Evolutionary conservation across 2,113 vertebrate species (phyloP).

Genomic region (Urocolius indicus): DNA sequence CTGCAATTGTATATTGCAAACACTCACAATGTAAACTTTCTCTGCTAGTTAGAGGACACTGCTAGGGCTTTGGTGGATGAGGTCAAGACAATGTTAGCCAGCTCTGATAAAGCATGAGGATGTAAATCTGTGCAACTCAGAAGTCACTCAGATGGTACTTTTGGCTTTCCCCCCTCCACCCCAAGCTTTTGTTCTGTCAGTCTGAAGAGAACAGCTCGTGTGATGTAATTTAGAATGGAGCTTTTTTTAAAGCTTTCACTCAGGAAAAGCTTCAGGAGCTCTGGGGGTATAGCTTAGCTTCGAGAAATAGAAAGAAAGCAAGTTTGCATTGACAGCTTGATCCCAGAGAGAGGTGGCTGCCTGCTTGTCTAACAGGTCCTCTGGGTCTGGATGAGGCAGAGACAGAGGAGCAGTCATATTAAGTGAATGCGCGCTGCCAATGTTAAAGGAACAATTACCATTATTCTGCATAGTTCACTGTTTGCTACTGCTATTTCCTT

Average conservation of each 20-base stretch:
- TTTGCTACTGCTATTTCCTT: conserved; percentile 75
- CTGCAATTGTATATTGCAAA: not conserved
- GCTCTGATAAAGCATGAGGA: conserved; percentile 29
- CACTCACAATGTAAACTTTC: not conserved
- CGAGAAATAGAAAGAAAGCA: conserved; percentile 70
- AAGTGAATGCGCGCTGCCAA: conserved; percentile 52
- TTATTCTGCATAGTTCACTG: conserved; percentile 71
- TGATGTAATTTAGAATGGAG: conserved; percentile 78
- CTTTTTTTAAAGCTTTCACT: conserved; percentile 78
- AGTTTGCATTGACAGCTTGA: conserved; percentile 79
- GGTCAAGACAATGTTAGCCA: not conserved
- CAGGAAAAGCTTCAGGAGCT: conserved; percentile 74
- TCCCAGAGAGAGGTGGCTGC: conserved; percentile 77
- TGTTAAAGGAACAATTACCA: conserved; percentile 78
- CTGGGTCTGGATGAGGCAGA: conserved; percentile 72
- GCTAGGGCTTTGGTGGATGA: conserved; percentile 12
- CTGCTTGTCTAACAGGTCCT: conserved; percentile 79
- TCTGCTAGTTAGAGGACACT: not conserved
- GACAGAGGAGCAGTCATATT: conserved; percentile 74
- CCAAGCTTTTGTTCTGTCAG: conserved; percentile 78
- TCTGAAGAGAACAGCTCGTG: conserved; percentile 66
- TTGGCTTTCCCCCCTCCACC: not conserved
- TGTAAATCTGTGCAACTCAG: conserved; percentile 47
- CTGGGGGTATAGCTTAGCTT: conserved; percentile 77
- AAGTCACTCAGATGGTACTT: conserved; percentile 71